Evolutionary conservation across 2,113 vertebrate species (phyloP).

Genomic region (Sorex fumeus): DNA sequence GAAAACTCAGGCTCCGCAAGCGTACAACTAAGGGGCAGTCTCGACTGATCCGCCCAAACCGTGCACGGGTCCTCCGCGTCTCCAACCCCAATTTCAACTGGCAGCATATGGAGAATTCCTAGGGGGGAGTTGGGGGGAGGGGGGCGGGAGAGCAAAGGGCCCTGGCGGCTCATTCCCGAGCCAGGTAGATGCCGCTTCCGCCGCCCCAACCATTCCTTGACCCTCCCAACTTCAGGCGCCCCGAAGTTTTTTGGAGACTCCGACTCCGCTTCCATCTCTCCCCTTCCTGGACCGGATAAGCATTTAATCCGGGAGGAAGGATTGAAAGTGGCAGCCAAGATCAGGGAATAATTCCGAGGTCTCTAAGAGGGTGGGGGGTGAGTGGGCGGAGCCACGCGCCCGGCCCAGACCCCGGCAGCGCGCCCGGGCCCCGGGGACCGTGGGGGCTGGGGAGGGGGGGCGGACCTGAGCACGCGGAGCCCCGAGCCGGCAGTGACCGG

Average conservation of each 20-base stretch:
- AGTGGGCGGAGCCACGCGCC: slow-evolving; percentile 18
- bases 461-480: slow-evolving; percentile 69
- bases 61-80: background rate
- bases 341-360: background rate
- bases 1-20: background rate
- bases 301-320: background rate
- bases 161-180: background rate
- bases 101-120: background rate
- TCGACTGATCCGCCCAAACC: background rate
- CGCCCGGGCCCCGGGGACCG: background rate
- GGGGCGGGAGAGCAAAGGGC: background rate
- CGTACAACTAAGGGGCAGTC: background rate
- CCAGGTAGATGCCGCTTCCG: background rate
- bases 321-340: background rate
- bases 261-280: slow-evolving; percentile 55
- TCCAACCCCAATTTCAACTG: background rate
- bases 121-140: no score
- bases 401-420: slow-evolving; percentile 27
- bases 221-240: slow-evolving; percentile 67
- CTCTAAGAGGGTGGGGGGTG: background rate
- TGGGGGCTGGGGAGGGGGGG: slow-evolving; percentile 53
- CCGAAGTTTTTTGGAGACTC: slow-evolving; percentile 73
- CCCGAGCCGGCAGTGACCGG: slow-evolving; percentile 44
- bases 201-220: slow-evolving; percentile 3
- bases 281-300: background rate